Percentiles rank a stretch among this genome's conserved stretches.
Evolutionary conservation across 2,113 vertebrate species (phyloP).

Genomic region (Benitochromis conjunctus): DNA sequence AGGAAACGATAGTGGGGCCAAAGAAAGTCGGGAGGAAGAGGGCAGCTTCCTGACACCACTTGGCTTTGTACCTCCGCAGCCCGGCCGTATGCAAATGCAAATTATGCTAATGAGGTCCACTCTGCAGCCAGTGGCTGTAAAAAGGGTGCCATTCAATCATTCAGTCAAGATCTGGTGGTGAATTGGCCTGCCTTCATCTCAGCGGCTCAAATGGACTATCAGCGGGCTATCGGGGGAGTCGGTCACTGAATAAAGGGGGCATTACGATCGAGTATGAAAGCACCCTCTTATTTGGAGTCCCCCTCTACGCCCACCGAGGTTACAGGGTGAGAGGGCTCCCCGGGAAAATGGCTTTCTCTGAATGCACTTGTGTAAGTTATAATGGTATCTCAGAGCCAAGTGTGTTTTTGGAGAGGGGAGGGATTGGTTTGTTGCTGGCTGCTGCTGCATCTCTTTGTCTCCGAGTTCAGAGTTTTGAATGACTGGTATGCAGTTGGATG

Average conservation of each 20-base stretch:
- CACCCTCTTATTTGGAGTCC: constrained; percentile 30
- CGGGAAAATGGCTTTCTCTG: background rate
- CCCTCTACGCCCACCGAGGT: constrained; percentile 48
- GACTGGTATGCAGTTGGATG: background rate
- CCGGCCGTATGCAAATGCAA: constrained; percentile 46
- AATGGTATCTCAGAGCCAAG: background rate
- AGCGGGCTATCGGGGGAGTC: constrained; percentile 4
- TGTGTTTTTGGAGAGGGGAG: background rate
- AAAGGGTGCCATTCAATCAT: constrained; percentile 48
- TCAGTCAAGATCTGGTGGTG: constrained; percentile 4
- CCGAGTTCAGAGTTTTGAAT: fast-evolving
- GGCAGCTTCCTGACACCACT: constrained; percentile 33
- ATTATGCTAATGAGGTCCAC: constrained; percentile 50
- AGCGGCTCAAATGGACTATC: constrained; percentile 9
- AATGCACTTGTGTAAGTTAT: constrained; percentile 30
- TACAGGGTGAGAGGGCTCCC: constrained; percentile 12
- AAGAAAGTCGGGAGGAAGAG: constrained; percentile 2
- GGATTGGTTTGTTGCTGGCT: background rate
- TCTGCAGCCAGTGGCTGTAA: background rate
- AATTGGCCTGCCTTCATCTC: constrained; percentile 33
- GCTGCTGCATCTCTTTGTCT: background rate
- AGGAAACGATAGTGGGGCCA: background rate
- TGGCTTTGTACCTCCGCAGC: constrained; percentile 24
- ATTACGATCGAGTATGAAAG: constrained; percentile 47
- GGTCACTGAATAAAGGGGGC: constrained; percentile 37